A percentile compares a stretch with the other conserved stretches of the same genome.
These are phyloP conservation scores for Lepidochitona cinerea DNA, from an alignment of 2,888 invertebrate species.

Conservation along the genomic window DNA sequence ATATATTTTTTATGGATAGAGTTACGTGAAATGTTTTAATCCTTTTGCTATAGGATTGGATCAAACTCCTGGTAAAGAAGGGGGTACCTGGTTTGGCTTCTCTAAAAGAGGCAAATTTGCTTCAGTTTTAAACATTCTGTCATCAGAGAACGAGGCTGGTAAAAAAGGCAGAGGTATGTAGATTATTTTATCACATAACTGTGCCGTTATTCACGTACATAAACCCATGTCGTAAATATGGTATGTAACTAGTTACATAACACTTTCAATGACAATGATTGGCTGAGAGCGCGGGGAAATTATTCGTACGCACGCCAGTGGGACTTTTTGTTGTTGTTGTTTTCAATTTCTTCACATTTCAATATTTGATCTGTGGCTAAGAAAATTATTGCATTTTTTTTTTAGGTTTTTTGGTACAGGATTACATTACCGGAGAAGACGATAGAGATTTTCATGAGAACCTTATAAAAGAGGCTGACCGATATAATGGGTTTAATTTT, in stretches of 20 bases:
- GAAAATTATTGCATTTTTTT: not conserved
- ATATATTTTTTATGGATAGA: no score
- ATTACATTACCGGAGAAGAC: slow-evolving; percentile 29
- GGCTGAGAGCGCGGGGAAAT: no score
- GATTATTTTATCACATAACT: no score
- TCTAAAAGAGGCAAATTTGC: slow-evolving; percentile 76
- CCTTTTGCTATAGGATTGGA: slow-evolving; percentile 78
- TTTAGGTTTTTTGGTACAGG: slow-evolving; percentile 35
- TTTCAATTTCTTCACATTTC: no score
- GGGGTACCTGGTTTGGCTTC: slow-evolving; percentile 88
- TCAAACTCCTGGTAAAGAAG: slow-evolving; percentile 80
- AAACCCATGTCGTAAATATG: no score
- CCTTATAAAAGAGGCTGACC: slow-evolving; percentile 10
- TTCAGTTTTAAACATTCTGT: slow-evolving; percentile 81
- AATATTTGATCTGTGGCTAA: no score
- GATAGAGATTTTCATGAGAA: slow-evolving; percentile 21
- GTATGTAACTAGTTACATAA: no score
- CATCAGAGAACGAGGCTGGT: slow-evolving; percentile 28
- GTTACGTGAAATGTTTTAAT: no score
- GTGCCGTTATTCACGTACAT: no score
- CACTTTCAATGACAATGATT: no score
- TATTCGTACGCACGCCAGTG: no score
- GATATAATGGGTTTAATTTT: slow-evolving; percentile 43
- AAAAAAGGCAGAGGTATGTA: slow-evolving; percentile 59
- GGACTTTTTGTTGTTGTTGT: no score